Evolutionary conservation across 2,797 vertebrate species (phyloP).

Genomic region (Microchirus variegatus): DNA sequence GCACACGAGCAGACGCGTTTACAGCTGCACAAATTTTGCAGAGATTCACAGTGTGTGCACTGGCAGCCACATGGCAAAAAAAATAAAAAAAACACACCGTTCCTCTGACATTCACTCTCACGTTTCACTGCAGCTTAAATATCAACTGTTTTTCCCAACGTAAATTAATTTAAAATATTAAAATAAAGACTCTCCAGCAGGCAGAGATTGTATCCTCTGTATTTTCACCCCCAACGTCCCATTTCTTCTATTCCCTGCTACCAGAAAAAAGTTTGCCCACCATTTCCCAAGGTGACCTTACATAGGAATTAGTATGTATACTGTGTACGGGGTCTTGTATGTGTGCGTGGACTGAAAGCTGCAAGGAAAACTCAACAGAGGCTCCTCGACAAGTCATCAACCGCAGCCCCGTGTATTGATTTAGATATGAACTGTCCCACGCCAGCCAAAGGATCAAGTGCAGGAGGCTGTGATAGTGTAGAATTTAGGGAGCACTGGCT

Average conservation of each 20-base stretch:
- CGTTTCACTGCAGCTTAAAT: conserved; percentile 1
- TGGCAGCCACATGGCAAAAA: conserved; percentile 10
- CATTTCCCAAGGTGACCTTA: neutral
- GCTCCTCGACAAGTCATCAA: conserved; percentile 21
- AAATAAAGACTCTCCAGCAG: no score
- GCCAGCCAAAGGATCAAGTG: conserved; percentile 30
- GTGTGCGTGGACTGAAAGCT: neutral
- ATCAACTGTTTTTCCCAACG: neutral
- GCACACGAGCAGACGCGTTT: conserved; percentile 7
- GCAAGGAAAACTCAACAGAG: conserved; percentile 6
- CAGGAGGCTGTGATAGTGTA: conserved; percentile 29
- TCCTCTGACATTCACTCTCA: conserved; percentile 27
- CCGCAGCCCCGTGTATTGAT: conserved; percentile 41
- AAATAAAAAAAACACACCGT: neutral
- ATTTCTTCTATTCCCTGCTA: neutral
- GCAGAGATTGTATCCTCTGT: neutral
- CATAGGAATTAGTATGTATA: neutral
- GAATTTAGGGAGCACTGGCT: conserved; percentile 17
- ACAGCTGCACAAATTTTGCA: neutral
- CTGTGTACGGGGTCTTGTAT: no score
- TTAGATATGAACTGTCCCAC: conserved; percentile 40
- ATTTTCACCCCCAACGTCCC: neutral
- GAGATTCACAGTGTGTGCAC: conserved; percentile 11
- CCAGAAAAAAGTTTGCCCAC: neutral
- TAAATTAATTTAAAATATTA: neutral